Percentiles rank a stretch among this genome's conserved stretches.
These are phyloP conservation scores for Phocoena sinus DNA, from an alignment of 2,113 vertebrate genomes.

Conservation along the genomic window DNA sequence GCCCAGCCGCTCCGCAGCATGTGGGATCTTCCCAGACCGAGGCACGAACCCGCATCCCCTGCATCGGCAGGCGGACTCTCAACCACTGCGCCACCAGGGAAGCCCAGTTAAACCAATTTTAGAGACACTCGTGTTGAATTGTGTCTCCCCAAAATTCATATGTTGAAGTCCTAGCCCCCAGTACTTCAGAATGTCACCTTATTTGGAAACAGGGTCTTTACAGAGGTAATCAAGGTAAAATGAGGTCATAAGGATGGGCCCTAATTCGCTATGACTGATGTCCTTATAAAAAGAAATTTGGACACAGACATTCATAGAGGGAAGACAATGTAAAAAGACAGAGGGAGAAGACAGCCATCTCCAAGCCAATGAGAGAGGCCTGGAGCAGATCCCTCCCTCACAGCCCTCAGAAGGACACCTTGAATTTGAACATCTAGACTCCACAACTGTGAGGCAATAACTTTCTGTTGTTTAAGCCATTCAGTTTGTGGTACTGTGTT, in stretches of 20 bases:
- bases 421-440: neutral
- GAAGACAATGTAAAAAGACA: neutral
- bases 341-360: neutral
- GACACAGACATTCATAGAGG: neutral
- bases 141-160: neutral
- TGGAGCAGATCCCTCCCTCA: neutral
- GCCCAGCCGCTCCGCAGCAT: no score
- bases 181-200: neutral
- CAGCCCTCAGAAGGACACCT: neutral
- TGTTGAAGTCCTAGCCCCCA: neutral
- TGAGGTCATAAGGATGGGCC: neutral
- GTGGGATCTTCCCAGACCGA: no score
- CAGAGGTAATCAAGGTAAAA: neutral
- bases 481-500: neutral
- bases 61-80: no score
- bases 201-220: neutral
- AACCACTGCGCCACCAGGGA: no score
- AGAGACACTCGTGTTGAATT: neutral
- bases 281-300: neutral
- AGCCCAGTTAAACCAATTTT: neutral
- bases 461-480: neutral
- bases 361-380: neutral
- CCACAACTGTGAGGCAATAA: neutral
- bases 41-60: no score
- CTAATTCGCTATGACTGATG: neutral